A percentile compares a stretch with the other conserved stretches of the same genome.
phyloP scores from a whole-genome alignment of 2,888 invertebrate species.

The Drosophila anomelani region DNA sequence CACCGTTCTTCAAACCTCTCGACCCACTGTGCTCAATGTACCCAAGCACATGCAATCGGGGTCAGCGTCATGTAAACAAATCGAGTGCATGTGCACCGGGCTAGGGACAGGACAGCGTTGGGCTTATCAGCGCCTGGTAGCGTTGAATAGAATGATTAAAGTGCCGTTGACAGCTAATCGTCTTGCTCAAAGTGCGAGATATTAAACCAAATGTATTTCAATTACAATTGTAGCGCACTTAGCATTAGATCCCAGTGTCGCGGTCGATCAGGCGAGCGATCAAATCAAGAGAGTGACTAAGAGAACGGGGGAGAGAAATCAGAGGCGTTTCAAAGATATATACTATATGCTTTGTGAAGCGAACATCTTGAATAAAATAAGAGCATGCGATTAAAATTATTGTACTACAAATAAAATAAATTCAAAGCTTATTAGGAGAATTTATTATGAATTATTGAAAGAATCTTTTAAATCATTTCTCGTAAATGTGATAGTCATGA shows the following conservation, averaged over 20 bases:
- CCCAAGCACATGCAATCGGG: slow-evolving; percentile 12
- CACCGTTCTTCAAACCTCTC: background rate
- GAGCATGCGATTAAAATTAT: background rate
- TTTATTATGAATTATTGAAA: too few species aligned
- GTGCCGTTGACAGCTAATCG: slow-evolving; percentile 67
- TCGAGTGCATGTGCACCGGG: slow-evolving; percentile 68
- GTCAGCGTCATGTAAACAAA: slow-evolving; percentile 40
- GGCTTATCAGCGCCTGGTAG: slow-evolving; percentile 53
- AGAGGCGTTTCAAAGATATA: slow-evolving; percentile 6
- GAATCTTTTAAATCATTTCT: too few species aligned
- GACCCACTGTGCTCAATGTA: slow-evolving; percentile 23
- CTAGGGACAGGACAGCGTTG: slow-evolving; percentile 55
- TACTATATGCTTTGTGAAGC: background rate
- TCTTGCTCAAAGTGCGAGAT: slow-evolving; percentile 51
- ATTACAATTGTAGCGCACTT: slow-evolving; percentile 46
- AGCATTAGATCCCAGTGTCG: slow-evolving; percentile 21
- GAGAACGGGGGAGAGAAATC: background rate
- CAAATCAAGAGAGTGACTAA: slow-evolving; percentile 17
- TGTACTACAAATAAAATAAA: background rate
- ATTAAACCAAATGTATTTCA: slow-evolving; percentile 37
- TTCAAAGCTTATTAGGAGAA: background rate
- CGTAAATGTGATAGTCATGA: too few species aligned
- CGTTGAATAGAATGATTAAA: slow-evolving; percentile 47
- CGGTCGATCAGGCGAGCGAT: slow-evolving; percentile 11
- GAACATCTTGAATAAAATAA: background rate